Conservation (phyloP, 1,140 invertebrate species). For the Danaus melanippus region DNA sequence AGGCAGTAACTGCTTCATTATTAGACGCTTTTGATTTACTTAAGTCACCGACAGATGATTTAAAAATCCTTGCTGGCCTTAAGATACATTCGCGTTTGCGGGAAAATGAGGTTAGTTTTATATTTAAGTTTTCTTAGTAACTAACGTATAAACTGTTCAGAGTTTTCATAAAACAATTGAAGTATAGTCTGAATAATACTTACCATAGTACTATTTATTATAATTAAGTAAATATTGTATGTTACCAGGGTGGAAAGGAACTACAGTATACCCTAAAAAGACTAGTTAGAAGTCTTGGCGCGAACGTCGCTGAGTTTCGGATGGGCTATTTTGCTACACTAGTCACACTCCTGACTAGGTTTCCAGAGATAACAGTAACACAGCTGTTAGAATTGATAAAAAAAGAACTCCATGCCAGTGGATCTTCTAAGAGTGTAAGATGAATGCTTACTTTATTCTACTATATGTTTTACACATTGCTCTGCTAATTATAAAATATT, state of each 20-base stretch:
- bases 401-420: slow-evolving; percentile 55
- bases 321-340: slow-evolving; percentile 54
- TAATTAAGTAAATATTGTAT: slow-evolving; percentile 5
- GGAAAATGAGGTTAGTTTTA: slow-evolving; percentile 48
- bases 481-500: no score
- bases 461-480: no score
- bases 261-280: slow-evolving; percentile 57
- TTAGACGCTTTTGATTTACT: slow-evolving; percentile 57
- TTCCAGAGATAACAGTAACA: slow-evolving; percentile 35
- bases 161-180: no score
- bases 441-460: no score
- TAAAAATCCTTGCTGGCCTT: slow-evolving; percentile 43
- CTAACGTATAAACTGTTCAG: neutral
- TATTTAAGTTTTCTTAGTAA: slow-evolving; percentile 13
- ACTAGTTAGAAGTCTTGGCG: slow-evolving; percentile 55
- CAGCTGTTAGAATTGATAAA: slow-evolving; percentile 46
- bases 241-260: slow-evolving; percentile 64
- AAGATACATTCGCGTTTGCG: slow-evolving; percentile 51
- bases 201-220: neutral
- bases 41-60: slow-evolving; percentile 41
- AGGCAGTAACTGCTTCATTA: slow-evolving; percentile 42
- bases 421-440: slow-evolving; percentile 63
- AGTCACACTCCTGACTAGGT: slow-evolving; percentile 38
- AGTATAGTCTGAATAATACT: no score
- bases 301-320: slow-evolving; percentile 47